Conservation (phyloP, 1,140 invertebrate genomes). For the Bicyclus anynana region DNA sequence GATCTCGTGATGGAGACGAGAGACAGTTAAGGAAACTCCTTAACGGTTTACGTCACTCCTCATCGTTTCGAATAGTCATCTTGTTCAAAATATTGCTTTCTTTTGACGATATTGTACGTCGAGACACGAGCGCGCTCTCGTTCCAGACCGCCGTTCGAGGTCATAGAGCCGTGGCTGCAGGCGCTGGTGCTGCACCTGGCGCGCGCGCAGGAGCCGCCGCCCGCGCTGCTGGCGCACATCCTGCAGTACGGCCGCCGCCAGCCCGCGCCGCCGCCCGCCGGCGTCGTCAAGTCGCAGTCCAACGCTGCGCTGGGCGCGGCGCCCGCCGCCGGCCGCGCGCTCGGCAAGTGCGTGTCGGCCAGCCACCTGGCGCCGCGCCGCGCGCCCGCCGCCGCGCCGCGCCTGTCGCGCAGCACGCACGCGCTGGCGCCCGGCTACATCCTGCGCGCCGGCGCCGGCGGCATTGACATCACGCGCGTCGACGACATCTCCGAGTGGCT, state of each 20-base stretch:
- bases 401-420: slow-evolving; percentile 28
- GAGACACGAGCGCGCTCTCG: neutral
- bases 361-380: slow-evolving; percentile 16
- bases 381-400: slow-evolving; percentile 20
- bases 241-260: slow-evolving; percentile 86
- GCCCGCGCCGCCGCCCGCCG: slow-evolving; percentile 65
- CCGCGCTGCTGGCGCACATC: slow-evolving; percentile 81
- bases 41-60: no score
- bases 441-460: slow-evolving; percentile 48
- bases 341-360: slow-evolving; percentile 27
- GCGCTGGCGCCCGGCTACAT: slow-evolving; percentile 63
- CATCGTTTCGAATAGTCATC: no score
- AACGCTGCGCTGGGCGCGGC: slow-evolving; percentile 19
- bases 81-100: no score
- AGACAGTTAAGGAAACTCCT: no score
- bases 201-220: no score
- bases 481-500: slow-evolving; percentile 70
- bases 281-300: slow-evolving; percentile 29
- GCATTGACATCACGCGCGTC: slow-evolving; percentile 58
- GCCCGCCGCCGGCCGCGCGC: slow-evolving; percentile 1
- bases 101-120: no score
- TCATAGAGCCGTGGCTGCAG: slow-evolving; percentile 91
- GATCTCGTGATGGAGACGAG: no score
- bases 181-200: slow-evolving; percentile 85
- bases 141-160: slow-evolving; percentile 88